Conservation (phyloP, 2,113 vertebrate species). For the Pomatostomus ruficeps region DNA sequence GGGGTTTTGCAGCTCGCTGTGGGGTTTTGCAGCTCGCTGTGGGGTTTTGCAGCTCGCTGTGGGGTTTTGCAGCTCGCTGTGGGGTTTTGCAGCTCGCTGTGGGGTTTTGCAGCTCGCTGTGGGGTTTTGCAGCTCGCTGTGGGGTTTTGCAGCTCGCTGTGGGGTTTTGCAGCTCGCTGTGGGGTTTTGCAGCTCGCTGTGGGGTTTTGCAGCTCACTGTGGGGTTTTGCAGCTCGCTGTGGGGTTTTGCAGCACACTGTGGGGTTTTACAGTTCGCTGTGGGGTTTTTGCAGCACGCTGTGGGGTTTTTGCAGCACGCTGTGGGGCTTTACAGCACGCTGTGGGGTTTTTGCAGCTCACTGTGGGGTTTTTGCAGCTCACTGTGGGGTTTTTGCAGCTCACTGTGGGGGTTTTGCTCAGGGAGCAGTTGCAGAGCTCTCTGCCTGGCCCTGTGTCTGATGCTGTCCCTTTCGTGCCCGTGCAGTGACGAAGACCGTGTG, state of each 20-base stretch:
- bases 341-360: rapidly evolving
- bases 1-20: too few relatives aligned
- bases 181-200: too few relatives aligned
- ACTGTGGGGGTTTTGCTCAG: rapidly evolving
- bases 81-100: too few relatives aligned
- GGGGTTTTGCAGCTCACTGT: rapidly evolving
- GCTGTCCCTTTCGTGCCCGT: background rate
- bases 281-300: rapidly evolving
- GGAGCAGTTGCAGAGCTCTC: too few relatives aligned
- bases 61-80: rapidly evolving
- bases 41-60: too few relatives aligned
- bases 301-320: rapidly evolving
- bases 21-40: rapidly evolving
- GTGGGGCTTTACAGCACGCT: too few relatives aligned
- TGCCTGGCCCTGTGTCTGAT: background rate
- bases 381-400: rapidly evolving
- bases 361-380: rapidly evolving
- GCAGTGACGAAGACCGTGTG: constrained; percentile 95
- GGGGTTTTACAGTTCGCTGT: too few relatives aligned
- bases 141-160: rapidly evolving
- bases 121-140: too few relatives aligned
- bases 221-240: too few relatives aligned
- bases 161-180: too few relatives aligned
- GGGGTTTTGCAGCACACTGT: rapidly evolving
- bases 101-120: rapidly evolving